Evolutionary conservation across 2,888 invertebrate genomes (phyloP).

Genomic region (Litoditis marina): DNA sequence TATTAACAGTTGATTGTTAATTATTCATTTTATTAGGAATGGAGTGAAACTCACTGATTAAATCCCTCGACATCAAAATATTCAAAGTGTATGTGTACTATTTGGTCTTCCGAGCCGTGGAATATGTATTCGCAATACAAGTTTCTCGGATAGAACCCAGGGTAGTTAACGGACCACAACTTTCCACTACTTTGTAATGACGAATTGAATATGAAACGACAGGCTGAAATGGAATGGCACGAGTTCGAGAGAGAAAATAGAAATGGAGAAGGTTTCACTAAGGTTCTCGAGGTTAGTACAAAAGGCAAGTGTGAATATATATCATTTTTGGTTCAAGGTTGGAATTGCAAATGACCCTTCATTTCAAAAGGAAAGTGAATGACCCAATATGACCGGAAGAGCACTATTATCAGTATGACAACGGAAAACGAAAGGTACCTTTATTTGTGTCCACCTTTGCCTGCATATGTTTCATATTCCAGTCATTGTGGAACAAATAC

Average conservation of each 20-base stretch:
- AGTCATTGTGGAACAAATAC: slow-evolving; percentile 43
- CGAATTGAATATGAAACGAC: slow-evolving; percentile 85
- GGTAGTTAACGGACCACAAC: slow-evolving; percentile 74
- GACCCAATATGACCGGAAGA: no score
- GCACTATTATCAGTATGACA: no score
- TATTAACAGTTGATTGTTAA: no score
- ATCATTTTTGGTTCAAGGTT: no score
- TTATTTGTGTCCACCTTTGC: slow-evolving; percentile 39
- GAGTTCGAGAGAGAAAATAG: not conserved
- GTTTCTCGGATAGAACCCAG: slow-evolving; percentile 82
- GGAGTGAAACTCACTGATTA: slow-evolving; percentile 16
- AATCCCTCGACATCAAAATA: slow-evolving; percentile 90
- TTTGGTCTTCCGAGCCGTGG: slow-evolving; percentile 68
- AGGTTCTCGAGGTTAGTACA: no score
- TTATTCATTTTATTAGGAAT: no score
- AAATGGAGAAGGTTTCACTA: no score
- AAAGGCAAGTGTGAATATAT: no score
- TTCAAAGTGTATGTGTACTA: slow-evolving; percentile 75
- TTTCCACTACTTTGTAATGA: slow-evolving; percentile 76
- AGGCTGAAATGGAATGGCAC: slow-evolving; percentile 60
- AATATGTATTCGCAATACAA: slow-evolving; percentile 88
- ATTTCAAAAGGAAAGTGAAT: no score
- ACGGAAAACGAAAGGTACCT: no score
- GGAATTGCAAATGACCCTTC: no score
- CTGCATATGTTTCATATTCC: slow-evolving; percentile 43